Conservation (phyloP, 1,140 invertebrate species). For the Listronotus oregonensis region DNA sequence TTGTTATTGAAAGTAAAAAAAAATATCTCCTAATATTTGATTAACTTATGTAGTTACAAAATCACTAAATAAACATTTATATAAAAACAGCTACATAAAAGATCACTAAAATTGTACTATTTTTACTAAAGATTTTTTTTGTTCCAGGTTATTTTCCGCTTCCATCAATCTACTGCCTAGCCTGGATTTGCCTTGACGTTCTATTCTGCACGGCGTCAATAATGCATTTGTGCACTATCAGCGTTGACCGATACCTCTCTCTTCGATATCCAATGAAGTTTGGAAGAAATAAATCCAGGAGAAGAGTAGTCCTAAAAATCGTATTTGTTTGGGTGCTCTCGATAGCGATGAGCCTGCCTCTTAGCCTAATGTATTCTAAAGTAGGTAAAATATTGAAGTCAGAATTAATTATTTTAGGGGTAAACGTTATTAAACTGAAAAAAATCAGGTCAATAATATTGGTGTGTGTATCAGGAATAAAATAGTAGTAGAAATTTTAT, state of each 20-base stretch:
- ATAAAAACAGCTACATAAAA: no score
- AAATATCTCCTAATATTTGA: no score
- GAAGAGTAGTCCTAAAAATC: slow-evolving; percentile 85
- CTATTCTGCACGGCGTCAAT: slow-evolving; percentile 95
- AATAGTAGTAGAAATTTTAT: no score
- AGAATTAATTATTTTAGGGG: no score
- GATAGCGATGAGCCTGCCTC: slow-evolving; percentile 84
- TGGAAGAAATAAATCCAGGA: slow-evolving; percentile 85
- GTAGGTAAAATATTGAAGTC: slow-evolving; percentile 56
- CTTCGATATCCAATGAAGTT: slow-evolving; percentile 87
- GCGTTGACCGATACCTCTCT: slow-evolving; percentile 87
- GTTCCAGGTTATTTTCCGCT: slow-evolving; percentile 82
- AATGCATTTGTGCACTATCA: slow-evolving; percentile 95
- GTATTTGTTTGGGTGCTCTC: slow-evolving; percentile 89
- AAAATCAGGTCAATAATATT: no score
- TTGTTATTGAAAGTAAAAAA: no score
- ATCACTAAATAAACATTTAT: no score
- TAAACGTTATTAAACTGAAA: no score
- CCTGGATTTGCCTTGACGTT: slow-evolving; percentile 91
- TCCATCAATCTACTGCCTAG: slow-evolving; percentile 78
- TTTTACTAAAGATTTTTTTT: no score
- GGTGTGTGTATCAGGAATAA: no score
- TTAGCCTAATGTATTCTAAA: slow-evolving; percentile 87
- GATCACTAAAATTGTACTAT: no score
- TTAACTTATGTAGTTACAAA: no score